phyloP scores from a whole-genome alignment of 1,140 invertebrate genomes.

The Bombus confusus region DNA sequence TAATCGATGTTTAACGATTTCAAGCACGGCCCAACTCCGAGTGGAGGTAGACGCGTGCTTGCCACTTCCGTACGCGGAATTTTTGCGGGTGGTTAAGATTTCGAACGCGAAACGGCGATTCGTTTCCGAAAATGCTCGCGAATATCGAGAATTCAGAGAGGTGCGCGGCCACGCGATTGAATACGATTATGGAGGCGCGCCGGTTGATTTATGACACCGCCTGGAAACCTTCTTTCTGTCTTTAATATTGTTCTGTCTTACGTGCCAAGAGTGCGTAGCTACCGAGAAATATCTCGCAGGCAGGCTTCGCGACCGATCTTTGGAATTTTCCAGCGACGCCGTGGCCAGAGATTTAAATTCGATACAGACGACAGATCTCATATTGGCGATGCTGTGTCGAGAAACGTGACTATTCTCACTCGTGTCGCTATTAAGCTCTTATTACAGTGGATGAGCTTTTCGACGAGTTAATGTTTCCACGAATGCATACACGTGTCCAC shows the following conservation, averaged over 20 bases:
- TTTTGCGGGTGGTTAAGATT: slow-evolving; percentile 57
- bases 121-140: slow-evolving; percentile 20
- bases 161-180: slow-evolving; percentile 36
- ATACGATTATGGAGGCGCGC: slow-evolving; percentile 26
- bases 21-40: slow-evolving; percentile 31
- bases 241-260: slow-evolving; percentile 14
- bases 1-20: slow-evolving; percentile 73
- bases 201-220: slow-evolving; percentile 29
- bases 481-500: too few relatives aligned
- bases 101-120: slow-evolving; percentile 47
- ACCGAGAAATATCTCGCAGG: neutral
- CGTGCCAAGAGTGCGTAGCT: neutral
- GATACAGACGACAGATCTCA: neutral
- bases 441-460: too few relatives aligned
- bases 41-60: slow-evolving; percentile 28
- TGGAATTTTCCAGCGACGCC: neutral
- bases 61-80: neutral
- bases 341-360: neutral
- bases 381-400: neutral
- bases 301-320: neutral
- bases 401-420: too few relatives aligned
- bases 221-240: slow-evolving; percentile 26
- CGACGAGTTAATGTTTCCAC: too few relatives aligned
- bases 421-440: too few relatives aligned
- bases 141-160: slow-evolving; percentile 38